Evolutionary conservation across 2,797 vertebrate genomes (phyloP).

Genomic region (Caiman crocodilus): DNA sequence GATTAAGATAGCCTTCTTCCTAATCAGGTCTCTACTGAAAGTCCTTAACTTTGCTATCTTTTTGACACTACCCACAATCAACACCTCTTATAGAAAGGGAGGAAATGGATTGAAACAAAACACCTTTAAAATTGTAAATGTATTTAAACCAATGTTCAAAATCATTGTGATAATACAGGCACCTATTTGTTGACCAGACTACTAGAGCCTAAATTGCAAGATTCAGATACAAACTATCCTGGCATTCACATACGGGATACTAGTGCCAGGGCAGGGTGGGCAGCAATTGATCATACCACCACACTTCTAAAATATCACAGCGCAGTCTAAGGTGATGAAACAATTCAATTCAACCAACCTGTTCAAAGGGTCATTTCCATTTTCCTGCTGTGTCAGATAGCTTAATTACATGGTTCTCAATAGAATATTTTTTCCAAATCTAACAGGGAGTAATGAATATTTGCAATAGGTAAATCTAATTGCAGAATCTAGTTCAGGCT

Average conservation of each 20-base stretch:
- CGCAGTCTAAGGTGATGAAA: not conserved
- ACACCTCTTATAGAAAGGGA: not conserved
- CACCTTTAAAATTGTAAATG: not conserved
- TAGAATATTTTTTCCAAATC: not conserved
- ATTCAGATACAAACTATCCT: not conserved
- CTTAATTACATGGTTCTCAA: not conserved
- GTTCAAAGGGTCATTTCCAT: not conserved
- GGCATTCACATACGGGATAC: not conserved
- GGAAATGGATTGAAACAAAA: not conserved
- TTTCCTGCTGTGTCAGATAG: not conserved
- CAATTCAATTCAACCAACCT: not conserved
- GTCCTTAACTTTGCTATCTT: not conserved
- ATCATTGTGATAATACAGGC: not conserved
- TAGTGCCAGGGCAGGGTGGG: not conserved
- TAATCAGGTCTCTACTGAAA: not conserved
- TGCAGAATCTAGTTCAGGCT: not conserved
- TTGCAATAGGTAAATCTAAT: conserved; percentile 7
- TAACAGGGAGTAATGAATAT: conserved; percentile 7
- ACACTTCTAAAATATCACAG: not conserved
- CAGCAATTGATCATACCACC: not conserved
- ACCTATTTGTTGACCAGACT: not conserved
- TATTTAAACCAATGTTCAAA: not conserved
- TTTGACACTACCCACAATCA: conserved; percentile 12
- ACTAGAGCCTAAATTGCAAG: not conserved
- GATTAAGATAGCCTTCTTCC: conserved; percentile 23